Conservation (phyloP, 2,888 invertebrate genomes). For the Gastrophysa polygoni region DNA sequence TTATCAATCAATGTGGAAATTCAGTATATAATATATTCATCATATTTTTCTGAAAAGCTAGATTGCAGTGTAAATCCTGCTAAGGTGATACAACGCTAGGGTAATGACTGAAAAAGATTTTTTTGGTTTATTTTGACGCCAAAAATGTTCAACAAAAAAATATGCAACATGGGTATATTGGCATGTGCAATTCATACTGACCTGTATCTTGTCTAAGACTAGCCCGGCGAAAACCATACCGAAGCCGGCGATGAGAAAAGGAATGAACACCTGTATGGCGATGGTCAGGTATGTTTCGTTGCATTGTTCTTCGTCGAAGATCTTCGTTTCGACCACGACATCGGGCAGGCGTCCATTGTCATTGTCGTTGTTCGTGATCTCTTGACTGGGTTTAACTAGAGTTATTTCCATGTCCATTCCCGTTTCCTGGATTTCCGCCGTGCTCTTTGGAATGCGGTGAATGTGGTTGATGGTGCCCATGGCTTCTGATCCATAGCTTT, state of each 20-base stretch:
- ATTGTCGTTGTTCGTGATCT: constrained; percentile 47
- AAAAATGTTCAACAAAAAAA: no score
- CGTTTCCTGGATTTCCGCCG: constrained; percentile 47
- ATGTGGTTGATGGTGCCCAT: constrained; percentile 57
- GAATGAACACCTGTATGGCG: constrained; percentile 71
- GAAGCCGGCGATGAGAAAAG: constrained; percentile 76
- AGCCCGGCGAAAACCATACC: constrained; percentile 82
- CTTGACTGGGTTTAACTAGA: constrained; percentile 46
- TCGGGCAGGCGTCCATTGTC: constrained; percentile 63
- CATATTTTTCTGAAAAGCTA: no score
- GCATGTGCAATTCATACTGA: constrained; percentile 45
- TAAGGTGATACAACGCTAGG: no score
- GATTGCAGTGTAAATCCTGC: no score
- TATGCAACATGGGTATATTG: neutral
- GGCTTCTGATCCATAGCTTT: constrained; percentile 57
- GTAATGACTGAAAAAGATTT: no score
- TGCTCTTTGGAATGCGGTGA: constrained; percentile 49
- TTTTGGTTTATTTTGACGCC: no score
- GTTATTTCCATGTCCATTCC: constrained; percentile 52
- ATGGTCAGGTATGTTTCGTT: constrained; percentile 66
- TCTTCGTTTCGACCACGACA: constrained; percentile 61
- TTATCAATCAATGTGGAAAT: no score
- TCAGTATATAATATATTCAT: no score
- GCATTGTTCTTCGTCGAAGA: constrained; percentile 55
- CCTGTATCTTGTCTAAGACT: constrained; percentile 75